Evolutionary conservation across 2,888 invertebrate genomes (phyloP), one percentile per base, ranked within the genome.

Genomic region (Melieria omissa): DNA sequence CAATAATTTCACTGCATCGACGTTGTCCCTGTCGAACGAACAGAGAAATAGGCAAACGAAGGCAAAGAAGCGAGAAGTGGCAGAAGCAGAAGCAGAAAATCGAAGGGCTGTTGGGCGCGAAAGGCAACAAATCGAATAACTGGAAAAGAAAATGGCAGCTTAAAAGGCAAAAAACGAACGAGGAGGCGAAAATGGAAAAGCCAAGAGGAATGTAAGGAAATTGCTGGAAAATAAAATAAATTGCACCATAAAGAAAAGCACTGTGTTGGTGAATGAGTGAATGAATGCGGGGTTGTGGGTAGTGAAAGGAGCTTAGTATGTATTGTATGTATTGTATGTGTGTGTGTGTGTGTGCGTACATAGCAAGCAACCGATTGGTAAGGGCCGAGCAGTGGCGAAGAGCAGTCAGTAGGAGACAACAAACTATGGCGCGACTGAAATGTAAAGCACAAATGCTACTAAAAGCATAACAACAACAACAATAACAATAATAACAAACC

Each of bases 61-160:
- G 80, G 78, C 79, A 80, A 82, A 80, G 82, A 81, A 82, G 78
- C 78, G 80, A 83, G 83, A 81, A 81, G 78, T 80, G 83, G 71
- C 73, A 70, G 83, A 81, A 81, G 78, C 80, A 83, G 71, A 73
- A 70, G 65, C 67, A 67, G 65, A 74, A 74, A 77, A 76, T 76
- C 74, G 76, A 76, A 71, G 74, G 72, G 29, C 29, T 29, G 29
- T 70, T 73, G 69, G 72, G 72, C 70, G 70, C 76, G 29, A 29
- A 29, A 29, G 29, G 74, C 72, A 71, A 70, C 54, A 60, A 29
- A 71, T 77, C 76, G 57, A 12, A 77, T 78, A 78, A 69, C n/a
- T 67, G 42, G 45, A 61, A 64, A 46, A 54, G 70, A 70, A n/a
- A 65, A 42, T 14, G 61, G 29, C 55, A 54, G 10, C 45, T 29